A percentile compares a stretch with the other conserved stretches of the same genome.
phyloP scores from a whole-genome alignment of 2,888 invertebrate genomes.

The Ctena decussata region DNA sequence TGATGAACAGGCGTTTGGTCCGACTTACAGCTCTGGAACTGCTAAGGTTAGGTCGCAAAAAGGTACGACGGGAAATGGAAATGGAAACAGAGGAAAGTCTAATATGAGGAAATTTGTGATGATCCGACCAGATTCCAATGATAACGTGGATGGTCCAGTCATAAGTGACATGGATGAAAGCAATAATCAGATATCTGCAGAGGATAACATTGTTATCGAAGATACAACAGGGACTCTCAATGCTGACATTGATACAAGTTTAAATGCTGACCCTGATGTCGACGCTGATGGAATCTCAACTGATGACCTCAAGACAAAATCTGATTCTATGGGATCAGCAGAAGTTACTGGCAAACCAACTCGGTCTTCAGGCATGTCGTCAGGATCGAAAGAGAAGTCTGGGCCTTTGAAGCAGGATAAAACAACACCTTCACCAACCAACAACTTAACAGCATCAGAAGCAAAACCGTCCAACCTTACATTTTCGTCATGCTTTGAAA shows the following conservation, averaged over 20 bases:
- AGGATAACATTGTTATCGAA: not conserved
- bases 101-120: not conserved
- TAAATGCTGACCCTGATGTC: not conserved
- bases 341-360: not conserved
- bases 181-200: not conserved
- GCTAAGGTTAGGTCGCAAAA: not conserved
- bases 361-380: not conserved
- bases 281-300: not conserved
- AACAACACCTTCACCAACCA: not conserved
- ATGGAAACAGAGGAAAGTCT: not conserved
- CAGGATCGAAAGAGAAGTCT: not conserved
- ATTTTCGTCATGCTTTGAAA: not conserved
- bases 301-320: not conserved
- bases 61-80: not conserved
- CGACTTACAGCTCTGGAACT: not conserved
- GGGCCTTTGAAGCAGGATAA: not conserved
- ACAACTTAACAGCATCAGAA: not conserved
- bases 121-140: not conserved
- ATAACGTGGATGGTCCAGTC: not conserved
- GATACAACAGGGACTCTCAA: not conserved
- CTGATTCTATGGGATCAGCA: too few relatives aligned
- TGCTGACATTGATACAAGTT: not conserved
- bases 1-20: conserved; percentile 52
- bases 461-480: not conserved
- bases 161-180: not conserved